Percentiles rank a stretch among this genome's conserved stretches.
Conservation (phyloP, 2,797 vertebrate genomes). For the Iguana delicatissima region DNA sequence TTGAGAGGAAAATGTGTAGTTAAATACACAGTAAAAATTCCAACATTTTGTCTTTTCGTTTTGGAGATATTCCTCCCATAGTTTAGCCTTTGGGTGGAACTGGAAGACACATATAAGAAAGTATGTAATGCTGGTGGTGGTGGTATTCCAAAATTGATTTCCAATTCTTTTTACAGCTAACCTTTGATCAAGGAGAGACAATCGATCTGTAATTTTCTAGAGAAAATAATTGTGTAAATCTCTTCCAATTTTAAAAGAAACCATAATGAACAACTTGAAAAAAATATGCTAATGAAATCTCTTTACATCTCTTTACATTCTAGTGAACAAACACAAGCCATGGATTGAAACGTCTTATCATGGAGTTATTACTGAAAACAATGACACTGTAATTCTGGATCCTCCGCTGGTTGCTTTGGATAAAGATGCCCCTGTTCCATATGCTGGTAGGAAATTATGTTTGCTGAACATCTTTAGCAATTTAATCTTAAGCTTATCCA, state of each 20-base stretch:
- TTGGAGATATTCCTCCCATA: neutral
- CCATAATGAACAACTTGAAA: conserved; percentile 3
- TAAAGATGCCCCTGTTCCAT: conserved; percentile 95
- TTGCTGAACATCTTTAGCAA: neutral
- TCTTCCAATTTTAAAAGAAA: conserved; percentile 14
- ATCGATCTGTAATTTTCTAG: neutral
- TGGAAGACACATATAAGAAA: neutral
- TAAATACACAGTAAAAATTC: neutral
- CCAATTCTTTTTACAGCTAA: neutral
- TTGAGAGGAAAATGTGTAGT: neutral
- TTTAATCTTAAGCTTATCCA: neutral
- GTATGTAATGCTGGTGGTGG: neutral
- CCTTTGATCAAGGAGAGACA: too few relatives aligned
- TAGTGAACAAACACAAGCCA: conserved; percentile 98
- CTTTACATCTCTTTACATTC: conserved; percentile 64
- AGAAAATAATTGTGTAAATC: neutral
- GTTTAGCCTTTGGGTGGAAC: neutral
- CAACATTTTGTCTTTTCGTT: neutral
- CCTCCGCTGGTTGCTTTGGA: conserved; percentile 96
- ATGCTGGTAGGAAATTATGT: conserved; percentile 88
- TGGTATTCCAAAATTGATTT: neutral
- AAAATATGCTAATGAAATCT: conserved; percentile 4
- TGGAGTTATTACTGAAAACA: conserved; percentile 96
- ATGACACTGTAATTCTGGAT: conserved; percentile 92
- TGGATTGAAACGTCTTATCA: conserved; percentile 99